Conservation (phyloP, 2,113 vertebrate genomes). For the Thunnus maccoyii region DNA sequence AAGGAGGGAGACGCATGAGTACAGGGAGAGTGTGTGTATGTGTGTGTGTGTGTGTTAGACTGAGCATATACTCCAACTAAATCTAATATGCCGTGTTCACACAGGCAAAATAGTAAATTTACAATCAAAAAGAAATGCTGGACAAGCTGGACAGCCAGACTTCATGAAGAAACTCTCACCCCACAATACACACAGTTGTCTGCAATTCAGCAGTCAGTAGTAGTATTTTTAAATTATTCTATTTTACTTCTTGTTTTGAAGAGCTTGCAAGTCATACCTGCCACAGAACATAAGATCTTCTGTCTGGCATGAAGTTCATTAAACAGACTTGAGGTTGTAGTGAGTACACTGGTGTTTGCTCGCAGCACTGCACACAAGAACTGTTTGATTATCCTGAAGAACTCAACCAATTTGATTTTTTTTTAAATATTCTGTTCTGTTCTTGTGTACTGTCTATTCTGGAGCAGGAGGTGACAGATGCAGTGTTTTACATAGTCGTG, state of each 20-base stretch:
- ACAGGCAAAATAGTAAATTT: constrained; percentile 10
- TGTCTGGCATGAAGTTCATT: not conserved
- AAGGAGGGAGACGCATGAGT: constrained; percentile 7
- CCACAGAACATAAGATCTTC: not conserved
- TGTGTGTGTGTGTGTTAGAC: constrained; percentile 2
- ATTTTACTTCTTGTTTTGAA: not conserved
- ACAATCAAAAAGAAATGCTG: not conserved
- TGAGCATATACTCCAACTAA: constrained; percentile 6
- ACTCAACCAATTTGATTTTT: no score
- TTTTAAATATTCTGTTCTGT: not conserved
- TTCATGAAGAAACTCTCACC: no score
- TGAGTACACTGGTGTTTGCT: not conserved
- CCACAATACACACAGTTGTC: no score
- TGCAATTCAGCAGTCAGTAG: no score
- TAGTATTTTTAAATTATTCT: not conserved
- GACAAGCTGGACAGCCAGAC: not conserved
- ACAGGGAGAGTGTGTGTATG: not conserved
- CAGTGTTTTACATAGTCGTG: not conserved
- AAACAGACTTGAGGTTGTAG: not conserved
- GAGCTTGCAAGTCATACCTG: not conserved
- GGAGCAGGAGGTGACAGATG: no score
- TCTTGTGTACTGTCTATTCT: not conserved
- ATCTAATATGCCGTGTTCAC: constrained; percentile 11
- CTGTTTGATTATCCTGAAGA: no score
- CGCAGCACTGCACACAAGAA: not conserved